Evolutionary conservation across 2,797 vertebrate species (phyloP), one percentile per base, ranked within the genome.

Genomic region (Ambastaia sidthimunki): DNA sequence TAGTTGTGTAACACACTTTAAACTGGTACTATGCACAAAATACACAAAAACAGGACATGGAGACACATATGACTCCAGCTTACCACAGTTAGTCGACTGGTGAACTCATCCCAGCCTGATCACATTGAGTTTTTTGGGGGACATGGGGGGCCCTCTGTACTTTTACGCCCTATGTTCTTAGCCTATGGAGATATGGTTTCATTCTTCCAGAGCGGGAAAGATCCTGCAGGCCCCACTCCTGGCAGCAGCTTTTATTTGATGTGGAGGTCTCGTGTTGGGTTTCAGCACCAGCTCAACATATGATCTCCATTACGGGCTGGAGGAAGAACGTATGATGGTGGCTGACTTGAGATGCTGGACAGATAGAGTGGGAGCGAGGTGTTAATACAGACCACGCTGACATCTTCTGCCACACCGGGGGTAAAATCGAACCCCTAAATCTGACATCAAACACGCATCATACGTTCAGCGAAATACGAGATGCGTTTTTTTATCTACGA

Each of bases 171-270:
- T 90, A 90, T 89, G 86, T 90, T 89, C 88, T 88, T 91, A 87
- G 84, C 87, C 67, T 89, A 83, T 81, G 47, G 87, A 90, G 90
- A 92, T 92, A 89, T 86, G 80, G 88, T 93, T 93, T 92, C 92
- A 90, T 86, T 91, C 83, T 80, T 81, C 86, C 83, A 85, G 86
- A 88, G 85, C 86, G 85, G 88, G 88, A 88, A 69, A 71, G 62
- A 80, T 75, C 74, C 78, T 77, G 84, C 87, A 84, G 89, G 86
- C 88, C 90, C 75, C 65, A 81, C 84, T 88, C 90, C 90, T 91
- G 91, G 91, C 91, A 91, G 91, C 90, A 89, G 90, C 84, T 92
- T 93, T 92, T 91, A 94, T 93, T 92, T 92, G 90, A 93, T 92
- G 92, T 92, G 89, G 90, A 91, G 63, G 90, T 91, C 90, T 89